Conservation (phyloP, 2,113 vertebrate genomes). For the Candoia aspera region DNA sequence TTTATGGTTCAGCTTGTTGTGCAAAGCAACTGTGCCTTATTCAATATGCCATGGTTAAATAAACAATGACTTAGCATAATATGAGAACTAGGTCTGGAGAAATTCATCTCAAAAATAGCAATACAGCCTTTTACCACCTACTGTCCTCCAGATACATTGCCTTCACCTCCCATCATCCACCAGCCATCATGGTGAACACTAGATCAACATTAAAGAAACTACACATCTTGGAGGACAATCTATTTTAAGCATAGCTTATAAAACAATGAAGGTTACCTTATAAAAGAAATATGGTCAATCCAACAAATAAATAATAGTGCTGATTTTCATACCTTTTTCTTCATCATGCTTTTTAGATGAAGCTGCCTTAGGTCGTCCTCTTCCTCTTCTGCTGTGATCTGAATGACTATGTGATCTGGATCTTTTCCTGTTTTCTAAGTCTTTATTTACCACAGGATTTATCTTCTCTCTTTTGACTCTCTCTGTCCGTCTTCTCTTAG, state of each 20-base stretch:
- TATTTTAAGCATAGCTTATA: background rate
- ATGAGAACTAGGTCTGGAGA: too few relatives aligned
- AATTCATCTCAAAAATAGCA: too few relatives aligned
- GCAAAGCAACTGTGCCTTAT: too few relatives aligned
- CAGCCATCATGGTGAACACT: too few relatives aligned
- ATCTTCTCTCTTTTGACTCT: slow-evolving; percentile 90
- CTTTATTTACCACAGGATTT: slow-evolving; percentile 84
- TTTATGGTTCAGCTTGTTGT: too few relatives aligned
- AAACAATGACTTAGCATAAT: too few relatives aligned
- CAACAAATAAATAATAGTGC: background rate
- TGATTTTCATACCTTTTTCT: slow-evolving; percentile 86
- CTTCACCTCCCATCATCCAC: too few relatives aligned
- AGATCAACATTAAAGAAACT: too few relatives aligned
- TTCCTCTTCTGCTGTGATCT: slow-evolving; percentile 89
- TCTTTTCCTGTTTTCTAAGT: slow-evolving; percentile 91
- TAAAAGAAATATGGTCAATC: background rate
- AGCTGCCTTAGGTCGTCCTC: slow-evolving; percentile 91
- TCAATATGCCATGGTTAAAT: too few relatives aligned
- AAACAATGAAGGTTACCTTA: background rate
- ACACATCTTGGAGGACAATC: too few relatives aligned
- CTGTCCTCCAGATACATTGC: too few relatives aligned
- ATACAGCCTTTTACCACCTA: too few relatives aligned
- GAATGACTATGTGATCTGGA: slow-evolving; percentile 92
- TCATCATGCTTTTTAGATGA: slow-evolving; percentile 94
- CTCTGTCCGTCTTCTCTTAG: slow-evolving; percentile 92